phyloP scores from a whole-genome alignment of 2,797 vertebrate genomes.

The Centroberyx gerrardi region DNA sequence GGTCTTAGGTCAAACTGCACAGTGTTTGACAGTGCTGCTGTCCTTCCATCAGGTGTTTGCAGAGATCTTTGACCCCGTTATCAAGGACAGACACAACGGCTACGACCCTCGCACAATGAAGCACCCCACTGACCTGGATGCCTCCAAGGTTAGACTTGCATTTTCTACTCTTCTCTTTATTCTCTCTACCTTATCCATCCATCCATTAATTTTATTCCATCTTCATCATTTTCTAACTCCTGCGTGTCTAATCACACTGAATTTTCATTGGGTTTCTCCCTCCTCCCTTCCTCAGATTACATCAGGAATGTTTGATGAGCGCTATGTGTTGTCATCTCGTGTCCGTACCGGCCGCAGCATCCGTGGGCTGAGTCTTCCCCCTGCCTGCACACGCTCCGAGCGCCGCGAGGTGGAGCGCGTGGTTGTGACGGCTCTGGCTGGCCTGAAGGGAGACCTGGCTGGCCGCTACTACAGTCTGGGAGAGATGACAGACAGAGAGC shows the following conservation, averaged over 20 bases:
- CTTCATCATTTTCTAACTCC: neutral
- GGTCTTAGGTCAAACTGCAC: neutral
- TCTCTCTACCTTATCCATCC: neutral
- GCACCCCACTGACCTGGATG: conserved; percentile 88
- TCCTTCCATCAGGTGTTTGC: conserved; percentile 83
- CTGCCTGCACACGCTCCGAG: conserved; percentile 87
- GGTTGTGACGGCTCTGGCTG: conserved; percentile 67
- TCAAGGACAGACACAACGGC: conserved; percentile 88
- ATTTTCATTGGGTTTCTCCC: neutral
- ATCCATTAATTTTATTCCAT: neutral
- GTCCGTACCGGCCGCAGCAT: conserved; percentile 91
- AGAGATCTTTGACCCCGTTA: conserved; percentile 90
- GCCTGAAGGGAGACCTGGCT: conserved; percentile 86
- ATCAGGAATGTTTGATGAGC: conserved; percentile 87
- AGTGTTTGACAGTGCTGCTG: conserved; percentile 67
- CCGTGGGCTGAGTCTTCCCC: conserved; percentile 88
- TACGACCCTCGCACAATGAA: conserved; percentile 88
- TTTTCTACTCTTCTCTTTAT: neutral
- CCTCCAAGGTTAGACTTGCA: conserved; percentile 85
- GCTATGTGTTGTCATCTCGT: conserved; percentile 88
- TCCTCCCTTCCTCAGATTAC: conserved; percentile 79
- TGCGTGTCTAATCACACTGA: neutral
- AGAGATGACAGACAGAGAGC: conserved; percentile 86
- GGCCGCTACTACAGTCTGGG: conserved; percentile 89
- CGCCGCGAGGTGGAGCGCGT: conserved; percentile 89